These are phyloP conservation scores for Tribolium castaneum DNA, from an alignment of 1,140 invertebrate species.

Conservation along the genomic window DNA sequence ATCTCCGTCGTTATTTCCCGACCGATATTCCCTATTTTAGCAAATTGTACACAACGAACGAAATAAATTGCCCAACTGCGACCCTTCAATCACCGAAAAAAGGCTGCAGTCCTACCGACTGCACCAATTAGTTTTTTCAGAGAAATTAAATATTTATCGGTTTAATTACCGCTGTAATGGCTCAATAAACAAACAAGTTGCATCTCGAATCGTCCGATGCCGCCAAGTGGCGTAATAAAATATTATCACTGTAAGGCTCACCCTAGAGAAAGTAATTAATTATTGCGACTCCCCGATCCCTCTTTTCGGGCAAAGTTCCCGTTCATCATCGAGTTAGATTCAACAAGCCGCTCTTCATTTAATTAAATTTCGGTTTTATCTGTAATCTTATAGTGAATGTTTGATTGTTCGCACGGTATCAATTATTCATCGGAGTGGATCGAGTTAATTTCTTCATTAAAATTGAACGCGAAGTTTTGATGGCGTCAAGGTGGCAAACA, in stretches of 20 bases:
- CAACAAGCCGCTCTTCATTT: constrained; percentile 29
- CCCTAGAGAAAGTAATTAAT: constrained; percentile 8
- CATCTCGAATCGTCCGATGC: background rate
- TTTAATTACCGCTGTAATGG: too few relatives aligned
- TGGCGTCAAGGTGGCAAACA: background rate
- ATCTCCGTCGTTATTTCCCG: background rate
- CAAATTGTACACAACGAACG: background rate
- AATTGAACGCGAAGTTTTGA: background rate
- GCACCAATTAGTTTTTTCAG: too few relatives aligned
- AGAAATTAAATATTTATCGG: background rate
- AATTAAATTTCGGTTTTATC: constrained; percentile 33
- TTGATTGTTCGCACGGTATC: constrained; percentile 28
- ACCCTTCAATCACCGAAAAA: too few relatives aligned
- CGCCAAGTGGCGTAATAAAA: background rate
- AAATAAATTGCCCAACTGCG: background rate
- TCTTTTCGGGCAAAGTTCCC: background rate
- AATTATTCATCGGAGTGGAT: constrained; percentile 22
- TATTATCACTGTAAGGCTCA: constrained; percentile 8
- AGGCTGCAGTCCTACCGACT: background rate
- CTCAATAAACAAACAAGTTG: background rate
- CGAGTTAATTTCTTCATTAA: constrained; percentile 34
- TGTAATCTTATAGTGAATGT: constrained; percentile 28
- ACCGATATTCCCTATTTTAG: background rate
- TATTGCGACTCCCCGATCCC: constrained; percentile 14
- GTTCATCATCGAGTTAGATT: constrained; percentile 13